These are phyloP conservation scores for Pangasius macronema DNA, from an alignment of 2,797 vertebrate species.

Conservation along the genomic window DNA sequence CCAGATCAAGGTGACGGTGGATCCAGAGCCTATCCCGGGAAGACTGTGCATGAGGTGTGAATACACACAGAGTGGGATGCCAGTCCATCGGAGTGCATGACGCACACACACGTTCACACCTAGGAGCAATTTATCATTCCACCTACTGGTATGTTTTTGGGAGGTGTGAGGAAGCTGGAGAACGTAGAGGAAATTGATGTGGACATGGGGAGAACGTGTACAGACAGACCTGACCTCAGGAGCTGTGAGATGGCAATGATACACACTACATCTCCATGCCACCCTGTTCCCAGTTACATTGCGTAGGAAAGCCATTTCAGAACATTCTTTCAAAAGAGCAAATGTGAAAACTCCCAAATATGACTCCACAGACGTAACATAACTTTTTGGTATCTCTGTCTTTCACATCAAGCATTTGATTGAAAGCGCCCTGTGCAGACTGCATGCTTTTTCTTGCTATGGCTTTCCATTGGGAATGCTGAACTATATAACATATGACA, in stretches of 20 bases:
- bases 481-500: constrained; percentile 20
- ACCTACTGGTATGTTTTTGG: background rate
- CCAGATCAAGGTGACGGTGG: background rate
- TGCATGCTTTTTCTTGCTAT: background rate
- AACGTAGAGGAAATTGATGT: background rate
- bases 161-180: background rate
- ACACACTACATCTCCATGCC: background rate
- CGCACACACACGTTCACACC: background rate
- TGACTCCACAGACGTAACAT: background rate
- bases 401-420: constrained; percentile 16
- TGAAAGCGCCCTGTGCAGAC: background rate
- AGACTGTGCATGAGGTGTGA: background rate
- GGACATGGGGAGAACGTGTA: background rate
- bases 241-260: background rate
- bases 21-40: background rate
- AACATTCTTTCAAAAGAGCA: background rate
- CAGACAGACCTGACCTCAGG: background rate
- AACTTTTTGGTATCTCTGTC: background rate
- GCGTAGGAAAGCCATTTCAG: background rate
- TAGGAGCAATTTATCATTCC: background rate
- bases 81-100: background rate
- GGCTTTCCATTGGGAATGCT: constrained; percentile 8
- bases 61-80: background rate
- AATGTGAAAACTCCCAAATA: background rate
- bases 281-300: background rate